Evolutionary conservation across 2,888 invertebrate species (phyloP), one percentile per base, ranked within the genome.

Genomic region (Nephrotoma flavescens): DNA sequence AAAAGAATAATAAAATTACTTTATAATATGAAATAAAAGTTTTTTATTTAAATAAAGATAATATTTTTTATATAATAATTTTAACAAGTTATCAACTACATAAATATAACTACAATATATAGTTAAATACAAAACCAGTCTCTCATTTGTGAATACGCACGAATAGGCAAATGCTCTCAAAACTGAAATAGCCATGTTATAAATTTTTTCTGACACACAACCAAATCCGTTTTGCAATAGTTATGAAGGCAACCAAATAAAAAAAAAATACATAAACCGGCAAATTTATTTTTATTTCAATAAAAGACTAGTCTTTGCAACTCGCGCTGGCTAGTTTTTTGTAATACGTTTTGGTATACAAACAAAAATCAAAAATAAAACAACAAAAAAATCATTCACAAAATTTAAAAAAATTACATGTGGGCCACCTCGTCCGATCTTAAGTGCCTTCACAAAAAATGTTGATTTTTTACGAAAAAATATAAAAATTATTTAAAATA

Each of bases 371-470:
- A 47, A 86, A 92, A 92, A 86, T 93, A 93, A 93, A 93, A 93
- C 94, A 93, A 94, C 41, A 86, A 86, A 87, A 88, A 88, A 87
- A 87, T 87, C 92, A 92, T 92, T 91, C 91, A 91, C 91, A 87
- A 87, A 85, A 93, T 92, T 92, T 85, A 93, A 93, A 93, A 93
- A 94, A 93, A 94, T 93, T 93, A 92, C 93, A 95, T 95, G 95
- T 95, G 96, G 96, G 96, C 96, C 96, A 95, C 94, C 94, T 95
- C 96, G 96, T 96, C 96, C 96, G 96, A 95, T 95, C 95, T 95
- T 95, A 96, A 96, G 96, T 96, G 96, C 96, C 96, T 96, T 96
- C 96, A 95, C 94, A 92, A 87, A 88, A 87, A 92, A 93, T 95
- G 94, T 96, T 96, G 95, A 94, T 95, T 96, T 96, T 96, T 95